Base-by-base conservation (phyloP, 37 sponge, comb jelly and placozoan species). In the Spongilla lacustris region DNA sequence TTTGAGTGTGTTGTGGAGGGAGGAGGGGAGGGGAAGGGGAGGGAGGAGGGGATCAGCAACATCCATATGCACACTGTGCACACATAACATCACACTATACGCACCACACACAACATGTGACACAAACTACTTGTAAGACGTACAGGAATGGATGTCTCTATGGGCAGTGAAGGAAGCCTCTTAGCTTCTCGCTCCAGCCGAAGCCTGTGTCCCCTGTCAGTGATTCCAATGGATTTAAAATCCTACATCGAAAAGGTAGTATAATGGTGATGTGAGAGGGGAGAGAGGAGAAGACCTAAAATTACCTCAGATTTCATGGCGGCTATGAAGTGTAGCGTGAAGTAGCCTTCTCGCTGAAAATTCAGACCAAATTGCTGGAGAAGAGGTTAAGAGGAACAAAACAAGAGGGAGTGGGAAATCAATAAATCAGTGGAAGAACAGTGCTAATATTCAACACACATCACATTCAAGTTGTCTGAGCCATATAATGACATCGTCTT, bases 191-290 rank as follows among this genome's bases (percentile, higher is more conserved):
- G 89, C 50, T 80, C 77, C 24, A 95, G 73, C 12, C 84, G 79
- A 1, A 89, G 90, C 36, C 74, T 41, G 69, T 73, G 87, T 25
- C 95, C 95, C 38, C 77, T 69, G 46, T 89, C 89, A 28, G 58
- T 68, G 14, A 95, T 84, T 3, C 90, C 95, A 84, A 95, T 95
- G 13, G 77, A 84, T 34, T 84, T 34, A 19, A 95, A 77, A 80
- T 95, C 95, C 92, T 89, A 4, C 34, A 41, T 50, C 30, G 41
- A 8, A 8, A 46, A 8, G 46, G 46, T 29, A 35, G 8, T 4
- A 46, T 46, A 46, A 10, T 46, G 46, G 79, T 2, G 58, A 46
- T 23, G 34, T 4, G 46, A 46, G 46, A 46, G 8, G 46, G 46
- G 46, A 8, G 46, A 46, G 8, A 8, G 46, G 8, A 25, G 4